Conservation (phyloP, 2,888 invertebrate genomes). For the Drosophila monieri region DNA sequence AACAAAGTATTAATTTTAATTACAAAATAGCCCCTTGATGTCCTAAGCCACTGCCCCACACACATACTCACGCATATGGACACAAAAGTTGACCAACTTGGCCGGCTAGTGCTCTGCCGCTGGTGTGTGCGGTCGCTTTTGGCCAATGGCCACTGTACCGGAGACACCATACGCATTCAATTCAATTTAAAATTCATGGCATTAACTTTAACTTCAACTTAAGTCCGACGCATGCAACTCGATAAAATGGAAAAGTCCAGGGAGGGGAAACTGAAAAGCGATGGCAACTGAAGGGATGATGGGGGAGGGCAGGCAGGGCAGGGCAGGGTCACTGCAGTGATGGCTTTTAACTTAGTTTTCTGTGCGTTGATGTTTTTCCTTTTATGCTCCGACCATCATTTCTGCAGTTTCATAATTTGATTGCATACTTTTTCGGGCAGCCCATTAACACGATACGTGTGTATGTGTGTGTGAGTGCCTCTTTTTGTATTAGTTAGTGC, state of each 20-base stretch:
- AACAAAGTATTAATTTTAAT: no score
- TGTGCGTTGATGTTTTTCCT: constrained; percentile 36
- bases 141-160: constrained; percentile 37
- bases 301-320: neutral
- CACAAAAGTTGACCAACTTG: constrained; percentile 22
- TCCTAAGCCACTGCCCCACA: neutral
- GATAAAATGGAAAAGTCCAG: constrained; percentile 53
- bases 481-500: constrained; percentile 13
- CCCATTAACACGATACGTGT: constrained; percentile 63
- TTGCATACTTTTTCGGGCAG: constrained; percentile 67
- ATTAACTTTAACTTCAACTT: constrained; percentile 77
- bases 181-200: constrained; percentile 78
- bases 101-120: constrained; percentile 25
- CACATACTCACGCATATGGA: neutral
- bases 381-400: constrained; percentile 50
- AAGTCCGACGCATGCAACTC: constrained; percentile 77
- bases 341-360: constrained; percentile 70
- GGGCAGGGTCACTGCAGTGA: constrained; percentile 55
- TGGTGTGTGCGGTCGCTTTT: constrained; percentile 11
- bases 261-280: neutral
- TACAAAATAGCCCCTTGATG: neutral
- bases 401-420: constrained; percentile 71
- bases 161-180: constrained; percentile 67
- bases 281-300: constrained; percentile 4
- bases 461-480: neutral